Percentiles rank a stretch among this genome's conserved stretches.
Conservation (phyloP, 2,113 vertebrate genomes). For the Pluvialis apricaria region DNA sequence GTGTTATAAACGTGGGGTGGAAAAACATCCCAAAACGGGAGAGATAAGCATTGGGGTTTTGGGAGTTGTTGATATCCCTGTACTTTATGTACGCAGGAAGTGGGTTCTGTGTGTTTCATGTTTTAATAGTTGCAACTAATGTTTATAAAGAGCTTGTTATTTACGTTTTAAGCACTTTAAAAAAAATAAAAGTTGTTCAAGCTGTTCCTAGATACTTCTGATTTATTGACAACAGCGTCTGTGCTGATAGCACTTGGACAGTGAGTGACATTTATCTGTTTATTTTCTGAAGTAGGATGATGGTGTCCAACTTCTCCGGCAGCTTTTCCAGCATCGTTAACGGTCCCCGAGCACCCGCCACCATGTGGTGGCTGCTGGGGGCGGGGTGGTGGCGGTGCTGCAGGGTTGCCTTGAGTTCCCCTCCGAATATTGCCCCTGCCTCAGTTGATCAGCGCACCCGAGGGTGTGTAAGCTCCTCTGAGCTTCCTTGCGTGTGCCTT, state of each 20-base stretch:
- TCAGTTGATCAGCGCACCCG: rapidly evolving
- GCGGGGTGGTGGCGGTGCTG: background rate
- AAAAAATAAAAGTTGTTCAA: constrained; percentile 70
- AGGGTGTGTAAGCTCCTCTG: background rate
- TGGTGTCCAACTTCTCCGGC: background rate
- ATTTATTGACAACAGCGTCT: constrained; percentile 55
- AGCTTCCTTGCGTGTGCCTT: rapidly evolving
- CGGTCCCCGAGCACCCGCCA: rapidly evolving
- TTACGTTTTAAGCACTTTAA: constrained; percentile 80
- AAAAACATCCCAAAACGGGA: background rate
- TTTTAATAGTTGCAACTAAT: constrained; percentile 68
- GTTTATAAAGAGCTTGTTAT: constrained; percentile 79
- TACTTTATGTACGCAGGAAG: background rate
- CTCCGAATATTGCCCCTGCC: background rate
- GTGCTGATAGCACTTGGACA: constrained; percentile 45
- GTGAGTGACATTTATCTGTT: background rate
- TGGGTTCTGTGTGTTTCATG: constrained; percentile 60
- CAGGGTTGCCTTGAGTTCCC: background rate
- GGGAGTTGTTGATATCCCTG: background rate
- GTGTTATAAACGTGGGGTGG: background rate
- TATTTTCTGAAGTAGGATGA: background rate
- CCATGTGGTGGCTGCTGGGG: background rate
- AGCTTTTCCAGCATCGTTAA: background rate
- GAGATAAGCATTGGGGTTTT: background rate
- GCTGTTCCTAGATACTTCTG: constrained; percentile 62